These are phyloP conservation scores for Octomys mimax DNA, from an alignment of 2,797 vertebrate species.

Conservation along the genomic window DNA sequence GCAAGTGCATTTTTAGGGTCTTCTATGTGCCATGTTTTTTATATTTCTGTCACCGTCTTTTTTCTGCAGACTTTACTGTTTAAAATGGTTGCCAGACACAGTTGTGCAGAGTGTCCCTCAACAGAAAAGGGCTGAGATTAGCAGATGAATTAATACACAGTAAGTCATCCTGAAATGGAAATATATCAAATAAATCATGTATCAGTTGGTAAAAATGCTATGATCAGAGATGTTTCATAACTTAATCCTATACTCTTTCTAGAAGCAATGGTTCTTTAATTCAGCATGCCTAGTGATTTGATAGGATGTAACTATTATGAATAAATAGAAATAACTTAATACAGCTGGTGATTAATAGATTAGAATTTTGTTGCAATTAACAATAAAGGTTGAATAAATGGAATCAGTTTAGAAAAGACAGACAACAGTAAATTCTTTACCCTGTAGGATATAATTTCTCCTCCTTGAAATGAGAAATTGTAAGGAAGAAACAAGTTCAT, in stretches of 20 bases:
- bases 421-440: neutral
- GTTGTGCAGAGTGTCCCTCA: neutral
- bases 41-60: neutral
- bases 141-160: neutral
- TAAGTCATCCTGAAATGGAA: constrained; percentile 6
- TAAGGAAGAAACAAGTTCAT: neutral
- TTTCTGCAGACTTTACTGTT: neutral
- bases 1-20: neutral
- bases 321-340: neutral
- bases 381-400: neutral
- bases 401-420: neutral
- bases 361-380: neutral
- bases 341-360: neutral
- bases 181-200: neutral
- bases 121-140: neutral
- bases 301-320: neutral
- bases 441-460: neutral
- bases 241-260: neutral
- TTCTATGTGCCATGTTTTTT: neutral
- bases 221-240: neutral
- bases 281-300: neutral
- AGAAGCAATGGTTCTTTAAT: neutral
- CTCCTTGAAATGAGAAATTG: neutral
- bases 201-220: neutral
- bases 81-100: neutral